Conservation (phyloP, 2,113 vertebrate genomes). For the Meles meles region DNA sequence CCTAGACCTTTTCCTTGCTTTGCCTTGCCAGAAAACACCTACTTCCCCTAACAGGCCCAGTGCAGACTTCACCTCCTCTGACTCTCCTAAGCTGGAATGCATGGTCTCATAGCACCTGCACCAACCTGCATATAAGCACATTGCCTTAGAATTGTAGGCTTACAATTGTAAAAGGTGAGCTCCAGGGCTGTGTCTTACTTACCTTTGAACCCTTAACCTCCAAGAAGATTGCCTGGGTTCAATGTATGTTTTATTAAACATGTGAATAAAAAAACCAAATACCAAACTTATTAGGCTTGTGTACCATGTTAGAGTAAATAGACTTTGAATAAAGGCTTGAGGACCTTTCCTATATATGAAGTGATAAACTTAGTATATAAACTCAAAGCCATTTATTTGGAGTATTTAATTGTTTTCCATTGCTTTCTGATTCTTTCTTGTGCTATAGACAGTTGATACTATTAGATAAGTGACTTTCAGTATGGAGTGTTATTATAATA, state of each 20-base stretch:
- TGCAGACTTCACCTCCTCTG: background rate
- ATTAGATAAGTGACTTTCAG: conserved; percentile 23
- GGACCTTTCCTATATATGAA: background rate
- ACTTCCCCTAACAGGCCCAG: background rate
- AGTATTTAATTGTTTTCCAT: conserved; percentile 3
- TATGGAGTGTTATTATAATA: background rate
- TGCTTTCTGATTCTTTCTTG: conserved; percentile 12
- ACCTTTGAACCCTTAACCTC: conserved; percentile 12
- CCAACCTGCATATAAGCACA: background rate
- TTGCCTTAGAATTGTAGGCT: background rate
- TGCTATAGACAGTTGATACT: background rate
- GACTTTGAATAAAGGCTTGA: background rate
- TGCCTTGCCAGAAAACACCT: conserved; percentile 6
- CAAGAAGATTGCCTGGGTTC: background rate
- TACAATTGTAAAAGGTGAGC: background rate
- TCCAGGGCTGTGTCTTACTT: conserved; percentile 3
- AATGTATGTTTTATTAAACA: background rate
- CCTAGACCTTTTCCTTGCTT: background rate
- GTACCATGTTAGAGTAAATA: conserved; percentile 7
- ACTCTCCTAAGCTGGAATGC: background rate
- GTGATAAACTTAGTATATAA: background rate
- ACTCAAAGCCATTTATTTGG: conserved; percentile 35
- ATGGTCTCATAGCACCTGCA: background rate
- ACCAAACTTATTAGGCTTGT: background rate
- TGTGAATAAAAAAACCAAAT: conserved; percentile 16